Evolutionary conservation across 2,113 vertebrate species (phyloP).

Genomic region (Chroicocephalus ridibundus): DNA sequence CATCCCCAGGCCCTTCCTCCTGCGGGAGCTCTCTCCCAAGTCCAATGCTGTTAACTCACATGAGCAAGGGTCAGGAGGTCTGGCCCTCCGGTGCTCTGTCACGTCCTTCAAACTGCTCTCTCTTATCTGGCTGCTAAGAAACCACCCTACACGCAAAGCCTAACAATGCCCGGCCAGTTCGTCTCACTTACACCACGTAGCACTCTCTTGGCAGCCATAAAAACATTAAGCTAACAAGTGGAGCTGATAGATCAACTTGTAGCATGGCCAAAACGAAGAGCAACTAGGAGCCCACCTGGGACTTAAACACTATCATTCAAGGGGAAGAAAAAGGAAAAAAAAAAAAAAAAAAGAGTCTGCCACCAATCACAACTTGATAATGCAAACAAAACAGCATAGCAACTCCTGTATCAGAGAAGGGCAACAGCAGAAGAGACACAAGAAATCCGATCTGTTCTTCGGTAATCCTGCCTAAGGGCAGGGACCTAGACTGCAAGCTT

Average conservation of each 20-base stretch:
- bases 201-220: neutral
- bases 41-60: accelerated
- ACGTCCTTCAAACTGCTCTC: neutral
- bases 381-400: neutral
- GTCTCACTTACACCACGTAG: neutral
- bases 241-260: neutral
- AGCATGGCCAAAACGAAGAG: neutral
- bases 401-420: neutral
- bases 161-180: neutral
- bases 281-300: neutral
- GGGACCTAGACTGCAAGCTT: neutral
- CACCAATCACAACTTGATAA: neutral
- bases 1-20: neutral
- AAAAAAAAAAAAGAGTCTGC: neutral
- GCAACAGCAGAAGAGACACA: neutral
- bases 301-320: neutral
- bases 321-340: neutral
- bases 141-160: neutral
- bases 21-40: neutral
- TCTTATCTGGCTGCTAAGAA: slow-evolving; percentile 47
- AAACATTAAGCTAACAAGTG: slow-evolving; percentile 6
- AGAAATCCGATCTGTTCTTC: neutral
- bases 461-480: neutral
- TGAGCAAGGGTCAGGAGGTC: neutral
- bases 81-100: neutral